Evolutionary conservation across 2,888 invertebrate genomes (phyloP), one percentile per base, ranked within the genome.

Genomic region (Papilio protenor): DNA sequence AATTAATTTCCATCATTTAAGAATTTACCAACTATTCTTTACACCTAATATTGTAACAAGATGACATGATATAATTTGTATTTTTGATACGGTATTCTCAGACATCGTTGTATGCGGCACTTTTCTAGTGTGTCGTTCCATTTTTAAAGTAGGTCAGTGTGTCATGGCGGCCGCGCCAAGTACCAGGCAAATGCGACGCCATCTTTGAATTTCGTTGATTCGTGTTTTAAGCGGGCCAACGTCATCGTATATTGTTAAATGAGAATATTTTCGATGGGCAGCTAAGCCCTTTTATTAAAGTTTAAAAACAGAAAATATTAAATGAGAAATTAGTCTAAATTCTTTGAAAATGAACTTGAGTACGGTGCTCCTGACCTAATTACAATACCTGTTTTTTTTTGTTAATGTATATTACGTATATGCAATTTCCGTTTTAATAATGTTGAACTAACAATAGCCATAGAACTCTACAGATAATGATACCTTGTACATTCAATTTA

Each of bases 131-230:
- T 88, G 87, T 89, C 90, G 93, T 93, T 94, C 93, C 94, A 93
- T 94, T 94, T 94, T 91, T 89, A 92, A 94, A 94, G 91, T 94
- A 86, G 94, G 94, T 94, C 91, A 94, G 88, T 88, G 87, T 94
- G 94, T 94, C 94, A 91, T 89, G 91, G 91, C 92, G 89, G 90
- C 90, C 90, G 90, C 91, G 89, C 89, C 90, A 90, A 91, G 89
- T 90, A 90, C 88, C 88, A 88, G 84, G 87, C 88, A 89, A 90
- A 89, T 87, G 87, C 89, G 90, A 87, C 92, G 91, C 92, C 94
- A 92, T 93, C 92, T 93, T 94, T 91, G 89, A 89, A 92, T 90
- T 91, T 88, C 85, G 89, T 91, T 89, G 88, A 91, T 92, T 91
- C 88, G 88, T 87, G 84, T 86, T 88, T 86, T 83, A 85, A 84